These are phyloP conservation scores for Pandemis corylana DNA, from an alignment of 2,888 invertebrate species.

Conservation along the genomic window DNA sequence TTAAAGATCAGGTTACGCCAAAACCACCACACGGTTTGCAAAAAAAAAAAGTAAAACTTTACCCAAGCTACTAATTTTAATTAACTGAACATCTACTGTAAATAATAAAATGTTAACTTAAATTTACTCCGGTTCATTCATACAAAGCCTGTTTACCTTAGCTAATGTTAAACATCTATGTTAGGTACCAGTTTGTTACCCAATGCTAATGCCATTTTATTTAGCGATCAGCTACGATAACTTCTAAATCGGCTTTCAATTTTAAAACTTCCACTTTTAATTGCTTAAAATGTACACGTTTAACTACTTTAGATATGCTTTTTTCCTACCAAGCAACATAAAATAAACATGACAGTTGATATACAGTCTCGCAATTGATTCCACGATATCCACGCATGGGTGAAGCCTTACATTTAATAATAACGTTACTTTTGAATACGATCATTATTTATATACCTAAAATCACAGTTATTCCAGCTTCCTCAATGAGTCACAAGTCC, in stretches of 20 bases:
- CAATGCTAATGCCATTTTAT: conserved; percentile 21
- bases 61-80: background rate
- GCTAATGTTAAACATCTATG: background rate
- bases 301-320: background rate
- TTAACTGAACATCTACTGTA: background rate
- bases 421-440: background rate
- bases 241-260: conserved; percentile 9
- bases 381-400: background rate
- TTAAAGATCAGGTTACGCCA: background rate
- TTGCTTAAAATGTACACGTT: background rate
- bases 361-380: conserved; percentile 2
- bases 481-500: conserved; percentile 9
- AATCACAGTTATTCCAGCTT: background rate
- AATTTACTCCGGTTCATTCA: background rate
- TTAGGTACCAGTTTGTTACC: conserved; percentile 11
- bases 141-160: background rate
- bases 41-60: background rate
- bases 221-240: conserved; percentile 1
- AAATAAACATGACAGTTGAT: background rate
- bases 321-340: background rate
- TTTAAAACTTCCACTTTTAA: conserved; percentile 13
- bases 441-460: background rate
- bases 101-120: background rate
- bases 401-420: background rate
- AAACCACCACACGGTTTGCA: background rate